These are phyloP conservation scores for Trichopria drosophilae DNA, from an alignment of 2,888 invertebrate species.

Conservation along the genomic window DNA sequence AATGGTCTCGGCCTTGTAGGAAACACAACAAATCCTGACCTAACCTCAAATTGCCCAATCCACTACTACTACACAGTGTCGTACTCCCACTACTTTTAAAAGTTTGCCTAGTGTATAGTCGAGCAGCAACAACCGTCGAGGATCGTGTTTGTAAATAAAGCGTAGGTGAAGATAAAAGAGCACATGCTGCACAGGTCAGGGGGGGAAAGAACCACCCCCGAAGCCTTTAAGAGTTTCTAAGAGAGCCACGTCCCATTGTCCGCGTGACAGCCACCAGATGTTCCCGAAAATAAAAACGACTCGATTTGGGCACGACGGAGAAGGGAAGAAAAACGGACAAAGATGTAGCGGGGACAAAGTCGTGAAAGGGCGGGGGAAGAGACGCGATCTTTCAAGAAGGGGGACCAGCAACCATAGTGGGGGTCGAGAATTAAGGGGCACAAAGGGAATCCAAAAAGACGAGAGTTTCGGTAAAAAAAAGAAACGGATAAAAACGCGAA, in stretches of 20 bases:
- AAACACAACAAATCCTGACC: too few species aligned
- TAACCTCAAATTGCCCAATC: too few species aligned
- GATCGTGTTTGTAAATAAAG: too few species aligned
- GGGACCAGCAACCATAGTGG: not conserved
- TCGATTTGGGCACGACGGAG: not conserved
- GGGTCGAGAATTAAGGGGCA: constrained; percentile 19
- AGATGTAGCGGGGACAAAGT: not conserved
- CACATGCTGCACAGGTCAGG: too few species aligned
- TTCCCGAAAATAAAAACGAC: constrained; percentile 6
- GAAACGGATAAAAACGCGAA: constrained; percentile 4
- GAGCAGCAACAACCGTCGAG: too few species aligned
- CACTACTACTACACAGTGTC: too few species aligned
- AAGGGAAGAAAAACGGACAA: constrained; percentile 1
- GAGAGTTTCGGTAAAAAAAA: constrained; percentile 5
- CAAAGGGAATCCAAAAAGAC: constrained; percentile 8
- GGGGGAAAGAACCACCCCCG: too few species aligned
- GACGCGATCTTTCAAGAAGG: not conserved
- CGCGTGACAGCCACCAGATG: constrained; percentile 26
- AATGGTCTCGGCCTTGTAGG: too few species aligned
- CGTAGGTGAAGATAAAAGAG: too few species aligned
- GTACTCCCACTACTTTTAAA: too few species aligned
- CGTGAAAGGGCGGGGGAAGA: not conserved
- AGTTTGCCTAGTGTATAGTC: too few species aligned
- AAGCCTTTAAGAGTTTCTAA: too few species aligned
- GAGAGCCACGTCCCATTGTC: constrained; percentile 19